phyloP scores from a whole-genome alignment of 2,888 invertebrate species.

The Agrilus cyanescens region DNA sequence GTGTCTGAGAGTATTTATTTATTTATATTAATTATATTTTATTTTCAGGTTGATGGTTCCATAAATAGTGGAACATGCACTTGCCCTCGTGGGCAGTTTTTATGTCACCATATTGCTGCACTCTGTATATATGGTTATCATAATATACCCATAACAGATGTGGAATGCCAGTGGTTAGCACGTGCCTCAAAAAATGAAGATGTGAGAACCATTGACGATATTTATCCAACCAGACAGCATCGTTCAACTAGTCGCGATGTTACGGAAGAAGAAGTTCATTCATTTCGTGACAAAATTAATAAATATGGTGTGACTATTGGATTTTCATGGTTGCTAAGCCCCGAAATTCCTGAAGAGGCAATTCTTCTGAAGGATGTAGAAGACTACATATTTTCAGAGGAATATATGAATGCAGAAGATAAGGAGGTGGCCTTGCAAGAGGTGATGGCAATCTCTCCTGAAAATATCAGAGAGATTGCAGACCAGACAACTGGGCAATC shows the following conservation, averaged over 20 bases:
- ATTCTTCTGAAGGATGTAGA: background rate
- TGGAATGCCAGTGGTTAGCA: background rate
- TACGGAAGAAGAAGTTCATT: background rate
- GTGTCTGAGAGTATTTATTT: too few relatives aligned
- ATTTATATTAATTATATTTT: too few relatives aligned
- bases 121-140: background rate
- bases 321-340: background rate
- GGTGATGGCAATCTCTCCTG: too few relatives aligned
- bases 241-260: background rate
- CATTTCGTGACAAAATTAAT: background rate
- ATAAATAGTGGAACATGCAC: too few relatives aligned
- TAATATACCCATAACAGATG: background rate
- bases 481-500: too few relatives aligned
- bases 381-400: background rate
- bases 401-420: too few relatives aligned
- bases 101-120: background rate
- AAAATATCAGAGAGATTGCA: too few relatives aligned
- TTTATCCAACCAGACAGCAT: background rate
- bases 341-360: background rate
- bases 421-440: too few relatives aligned
- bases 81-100: background rate
- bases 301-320: background rate
- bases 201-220: background rate
- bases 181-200: background rate
- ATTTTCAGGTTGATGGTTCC: too few relatives aligned